phyloP scores from a whole-genome alignment of 1,140 invertebrate genomes.

The Amyelois transitella region DNA sequence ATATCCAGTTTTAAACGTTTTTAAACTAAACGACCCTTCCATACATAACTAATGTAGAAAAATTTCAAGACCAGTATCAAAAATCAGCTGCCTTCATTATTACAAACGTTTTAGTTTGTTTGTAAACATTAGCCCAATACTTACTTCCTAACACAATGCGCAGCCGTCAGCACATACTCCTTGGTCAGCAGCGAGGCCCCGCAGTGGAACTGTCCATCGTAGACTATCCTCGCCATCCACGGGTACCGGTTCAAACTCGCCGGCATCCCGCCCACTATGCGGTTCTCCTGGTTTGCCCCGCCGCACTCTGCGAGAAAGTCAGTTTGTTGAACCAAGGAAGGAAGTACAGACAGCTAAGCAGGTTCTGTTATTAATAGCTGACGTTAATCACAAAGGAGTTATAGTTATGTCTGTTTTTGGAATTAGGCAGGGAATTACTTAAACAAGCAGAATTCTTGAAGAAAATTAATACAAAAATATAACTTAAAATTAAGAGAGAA shows the following conservation, averaged over 20 bases:
- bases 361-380: neutral
- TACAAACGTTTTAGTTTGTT: too few relatives aligned
- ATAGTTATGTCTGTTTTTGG: neutral
- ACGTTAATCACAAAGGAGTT: neutral
- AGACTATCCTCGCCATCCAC: slow-evolving; percentile 88
- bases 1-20: too few relatives aligned
- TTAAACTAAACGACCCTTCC: too few relatives aligned
- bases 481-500: too few relatives aligned
- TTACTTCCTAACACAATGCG: slow-evolving; percentile 81
- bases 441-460: too few relatives aligned
- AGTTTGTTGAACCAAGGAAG: slow-evolving; percentile 26
- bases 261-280: slow-evolving; percentile 84
- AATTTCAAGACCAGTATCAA: too few relatives aligned
- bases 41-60: too few relatives aligned
- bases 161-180: slow-evolving; percentile 81
- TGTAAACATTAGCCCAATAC: slow-evolving; percentile 20
- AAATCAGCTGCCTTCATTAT: too few relatives aligned
- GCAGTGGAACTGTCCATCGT: slow-evolving; percentile 91
- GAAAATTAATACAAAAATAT: too few relatives aligned
- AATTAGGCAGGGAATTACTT: too few relatives aligned
- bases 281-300: slow-evolving; percentile 81
- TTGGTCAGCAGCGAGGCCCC: slow-evolving; percentile 89
- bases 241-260: slow-evolving; percentile 88
- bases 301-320: slow-evolving; percentile 78
- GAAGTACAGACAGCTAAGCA: slow-evolving; percentile 5